Conservation (phyloP, 30 jellyfish, hydroid and myxozoan genomes). For the Pelagia noctiluca region DNA sequence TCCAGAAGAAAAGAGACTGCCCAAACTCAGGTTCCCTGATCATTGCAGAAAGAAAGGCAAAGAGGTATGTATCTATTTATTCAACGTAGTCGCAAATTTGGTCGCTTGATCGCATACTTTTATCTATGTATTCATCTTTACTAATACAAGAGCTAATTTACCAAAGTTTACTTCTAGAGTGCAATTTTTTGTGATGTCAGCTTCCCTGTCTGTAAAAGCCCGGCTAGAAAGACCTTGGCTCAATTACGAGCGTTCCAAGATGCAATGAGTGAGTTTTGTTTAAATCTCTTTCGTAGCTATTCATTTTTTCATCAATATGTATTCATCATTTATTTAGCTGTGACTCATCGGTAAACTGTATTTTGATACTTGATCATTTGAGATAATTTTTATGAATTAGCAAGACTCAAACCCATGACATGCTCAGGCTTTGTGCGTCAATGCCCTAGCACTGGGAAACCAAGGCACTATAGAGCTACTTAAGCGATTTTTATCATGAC, state of each 20-base stretch:
- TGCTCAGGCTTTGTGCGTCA: too few relatives aligned
- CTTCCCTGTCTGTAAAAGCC: conserved; percentile 89
- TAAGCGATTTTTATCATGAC: too few relatives aligned
- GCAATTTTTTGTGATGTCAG: conserved; percentile 53
- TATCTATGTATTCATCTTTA: not conserved
- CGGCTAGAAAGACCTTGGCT: conserved; percentile 68
- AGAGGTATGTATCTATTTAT: conserved; percentile 58
- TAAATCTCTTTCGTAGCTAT: not conserved
- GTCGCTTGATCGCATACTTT: not conserved
- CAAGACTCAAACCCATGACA: too few relatives aligned
- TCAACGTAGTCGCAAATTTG: not conserved
- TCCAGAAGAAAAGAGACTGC: conserved; percentile 75
- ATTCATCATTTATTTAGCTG: too few relatives aligned
- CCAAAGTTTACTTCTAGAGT: conserved; percentile 6
- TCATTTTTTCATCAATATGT: too few relatives aligned
- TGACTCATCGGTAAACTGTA: too few relatives aligned
- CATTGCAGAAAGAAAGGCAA: conserved; percentile 46
- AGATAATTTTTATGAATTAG: too few relatives aligned
- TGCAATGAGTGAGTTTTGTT: conserved; percentile 67
- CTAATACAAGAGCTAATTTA: too few relatives aligned
- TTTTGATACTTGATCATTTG: too few relatives aligned
- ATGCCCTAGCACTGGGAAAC: too few relatives aligned
- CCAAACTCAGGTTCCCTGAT: conserved; percentile 85
- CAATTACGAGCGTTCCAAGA: conserved; percentile 83
- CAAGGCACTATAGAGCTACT: too few relatives aligned